Percentiles rank a stretch among this genome's conserved stretches.
Conservation (phyloP, 2,888 invertebrate species). For the Linnaemya tessellans region DNA sequence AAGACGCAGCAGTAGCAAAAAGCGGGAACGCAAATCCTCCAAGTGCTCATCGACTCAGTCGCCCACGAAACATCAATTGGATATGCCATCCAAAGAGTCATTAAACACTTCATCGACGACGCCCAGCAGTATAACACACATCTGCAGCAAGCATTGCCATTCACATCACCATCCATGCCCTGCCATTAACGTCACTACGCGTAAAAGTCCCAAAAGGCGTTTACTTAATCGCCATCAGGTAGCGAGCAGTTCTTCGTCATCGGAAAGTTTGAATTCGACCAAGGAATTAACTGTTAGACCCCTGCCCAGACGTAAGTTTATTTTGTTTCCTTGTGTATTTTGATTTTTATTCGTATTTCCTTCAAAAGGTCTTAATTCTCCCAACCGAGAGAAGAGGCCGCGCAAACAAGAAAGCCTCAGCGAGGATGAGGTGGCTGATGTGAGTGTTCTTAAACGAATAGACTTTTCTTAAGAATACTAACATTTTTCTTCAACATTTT, state of each 20-base stretch:
- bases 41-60: conserved; percentile 81
- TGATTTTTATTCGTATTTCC: not conserved
- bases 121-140: conserved; percentile 72
- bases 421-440: conserved; percentile 84
- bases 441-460: conserved; percentile 75
- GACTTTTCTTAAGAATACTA: not conserved
- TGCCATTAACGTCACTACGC: conserved; percentile 83
- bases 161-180: conserved; percentile 78
- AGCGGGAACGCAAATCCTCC: conserved; percentile 86
- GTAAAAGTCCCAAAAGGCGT: conserved; percentile 86
- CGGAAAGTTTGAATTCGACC: conserved; percentile 85
- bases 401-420: conserved; percentile 83
- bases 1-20: conserved; percentile 86
- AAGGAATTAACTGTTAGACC: conserved; percentile 82
- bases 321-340: not conserved
- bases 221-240: conserved; percentile 84
- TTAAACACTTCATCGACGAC: conserved; percentile 75
- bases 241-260: conserved; percentile 85
- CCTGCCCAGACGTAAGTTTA: conserved; percentile 75
- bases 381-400: conserved; percentile 78
- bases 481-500: conserved; percentile 59
- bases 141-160: conserved; percentile 77
- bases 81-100: conserved; percentile 84
- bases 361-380: conserved; percentile 76
- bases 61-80: conserved; percentile 84